Conservation (phyloP, 1,140 invertebrate genomes). For the Popillia japonica region DNA sequence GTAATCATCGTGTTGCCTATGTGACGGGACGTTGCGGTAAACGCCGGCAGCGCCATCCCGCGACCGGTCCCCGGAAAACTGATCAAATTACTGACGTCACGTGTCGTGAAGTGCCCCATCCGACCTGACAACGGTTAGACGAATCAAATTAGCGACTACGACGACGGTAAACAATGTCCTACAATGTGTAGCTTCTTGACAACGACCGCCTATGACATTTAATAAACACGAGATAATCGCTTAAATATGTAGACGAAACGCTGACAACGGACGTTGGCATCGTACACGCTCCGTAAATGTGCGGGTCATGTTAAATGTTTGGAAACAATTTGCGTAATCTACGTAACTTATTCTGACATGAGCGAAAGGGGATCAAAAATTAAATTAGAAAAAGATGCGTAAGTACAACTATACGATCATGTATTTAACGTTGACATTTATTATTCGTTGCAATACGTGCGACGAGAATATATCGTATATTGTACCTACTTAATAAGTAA, state of each 20-base stretch:
- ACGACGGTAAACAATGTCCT: slow-evolving; percentile 47
- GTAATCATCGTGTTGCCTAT: slow-evolving; percentile 50
- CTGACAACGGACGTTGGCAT: background rate
- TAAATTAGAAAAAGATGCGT: slow-evolving; percentile 13
- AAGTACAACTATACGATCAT: background rate
- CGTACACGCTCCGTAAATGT: slow-evolving; percentile 23
- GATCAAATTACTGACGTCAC: slow-evolving; percentile 55
- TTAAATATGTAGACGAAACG: slow-evolving; percentile 34
- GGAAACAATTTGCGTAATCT: slow-evolving; percentile 26
- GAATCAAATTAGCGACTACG: slow-evolving; percentile 54
- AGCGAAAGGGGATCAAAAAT: slow-evolving; percentile 20
- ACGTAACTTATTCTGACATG: slow-evolving; percentile 27
- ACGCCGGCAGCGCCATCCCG: slow-evolving; percentile 43
- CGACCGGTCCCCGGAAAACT: slow-evolving; percentile 41
- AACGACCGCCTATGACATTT: slow-evolving; percentile 37
- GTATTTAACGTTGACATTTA: background rate
- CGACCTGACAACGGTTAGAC: slow-evolving; percentile 56
- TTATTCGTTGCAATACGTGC: too few species aligned
- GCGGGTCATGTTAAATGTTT: slow-evolving; percentile 31
- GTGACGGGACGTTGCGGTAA: slow-evolving; percentile 49
- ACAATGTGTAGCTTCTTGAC: slow-evolving; percentile 36
- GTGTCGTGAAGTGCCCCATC: slow-evolving; percentile 56
- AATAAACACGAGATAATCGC: slow-evolving; percentile 41
- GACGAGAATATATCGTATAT: too few species aligned
- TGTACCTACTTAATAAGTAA: too few species aligned